Conservation (phyloP, 53 echinoderm and acorn worm species). For the Henricia sp. region DNA sequence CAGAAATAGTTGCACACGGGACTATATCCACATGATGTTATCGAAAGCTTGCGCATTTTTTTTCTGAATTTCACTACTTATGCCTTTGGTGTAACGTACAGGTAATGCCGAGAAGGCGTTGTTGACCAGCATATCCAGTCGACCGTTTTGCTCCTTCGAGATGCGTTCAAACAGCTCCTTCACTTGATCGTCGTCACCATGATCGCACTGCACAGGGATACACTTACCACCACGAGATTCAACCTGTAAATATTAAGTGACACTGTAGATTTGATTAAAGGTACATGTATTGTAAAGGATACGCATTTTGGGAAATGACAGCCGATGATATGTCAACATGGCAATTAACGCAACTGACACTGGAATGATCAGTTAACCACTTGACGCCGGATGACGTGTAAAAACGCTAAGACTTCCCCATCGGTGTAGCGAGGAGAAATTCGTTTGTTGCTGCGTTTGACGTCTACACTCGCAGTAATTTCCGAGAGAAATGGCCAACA, state of each 20-base stretch:
- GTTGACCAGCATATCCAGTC: conserved; percentile 77
- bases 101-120: conserved; percentile 75
- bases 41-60: too few species aligned
- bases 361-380: too few species aligned
- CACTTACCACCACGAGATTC: conserved; percentile 72
- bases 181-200: conserved; percentile 71
- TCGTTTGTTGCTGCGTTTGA: too few species aligned
- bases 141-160: conserved; percentile 73
- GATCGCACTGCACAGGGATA: conserved; percentile 76
- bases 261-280: not conserved
- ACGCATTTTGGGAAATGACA: not conserved
- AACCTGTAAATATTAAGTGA: conserved; percentile 24
- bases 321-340: too few species aligned
- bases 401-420: too few species aligned
- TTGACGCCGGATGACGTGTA: too few species aligned
- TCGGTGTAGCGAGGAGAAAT: too few species aligned
- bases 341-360: too few species aligned
- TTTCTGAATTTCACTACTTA: too few species aligned
- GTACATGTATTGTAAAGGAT: not conserved
- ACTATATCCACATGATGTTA: not conserved
- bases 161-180: conserved; percentile 70
- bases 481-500: too few species aligned
- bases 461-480: too few species aligned
- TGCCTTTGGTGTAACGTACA: too few species aligned
- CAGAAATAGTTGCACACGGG: not conserved